A percentile compares a stretch with the other conserved stretches of the same genome.
Conservation (phyloP, 2,888 invertebrate genomes). For the Drosophila testacea region DNA sequence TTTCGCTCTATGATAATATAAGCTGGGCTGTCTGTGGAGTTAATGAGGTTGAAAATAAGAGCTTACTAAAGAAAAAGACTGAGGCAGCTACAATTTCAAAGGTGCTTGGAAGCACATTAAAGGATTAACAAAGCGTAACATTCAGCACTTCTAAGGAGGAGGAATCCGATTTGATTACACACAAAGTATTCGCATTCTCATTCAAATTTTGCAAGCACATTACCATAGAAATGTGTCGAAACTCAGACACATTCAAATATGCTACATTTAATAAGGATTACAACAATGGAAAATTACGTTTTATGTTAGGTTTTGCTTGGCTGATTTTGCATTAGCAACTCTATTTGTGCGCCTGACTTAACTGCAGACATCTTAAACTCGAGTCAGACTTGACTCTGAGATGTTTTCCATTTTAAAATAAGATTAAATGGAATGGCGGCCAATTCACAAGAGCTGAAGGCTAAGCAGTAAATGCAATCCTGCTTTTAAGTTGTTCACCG, state of each 20-base stretch:
- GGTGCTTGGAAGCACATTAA: constrained; percentile 51
- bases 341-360: constrained; percentile 18
- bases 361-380: constrained; percentile 32
- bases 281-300: constrained; percentile 73
- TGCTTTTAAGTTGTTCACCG: background rate
- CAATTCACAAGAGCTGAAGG: constrained; percentile 23
- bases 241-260: constrained; percentile 24
- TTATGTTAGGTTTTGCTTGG: constrained; percentile 69
- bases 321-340: constrained; percentile 59
- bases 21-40: constrained; percentile 21
- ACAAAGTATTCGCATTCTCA: constrained; percentile 42
- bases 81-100: constrained; percentile 21
- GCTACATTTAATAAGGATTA: constrained; percentile 72
- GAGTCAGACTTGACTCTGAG: constrained; percentile 1
- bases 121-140: constrained; percentile 51
- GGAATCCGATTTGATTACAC: constrained; percentile 65
- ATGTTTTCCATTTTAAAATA: constrained; percentile 22
- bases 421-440: constrained; percentile 40
- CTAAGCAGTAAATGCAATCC: constrained; percentile 17
- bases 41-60: constrained; percentile 47
- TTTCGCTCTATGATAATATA: background rate
- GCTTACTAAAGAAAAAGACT: background rate
- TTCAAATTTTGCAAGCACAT: constrained; percentile 64
- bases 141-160: constrained; percentile 57
- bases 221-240: constrained; percentile 65